A percentile compares a stretch with the other conserved stretches of the same genome.
phyloP scores from a whole-genome alignment of 1,140 invertebrate genomes.

The Drosophila rufa region DNA sequence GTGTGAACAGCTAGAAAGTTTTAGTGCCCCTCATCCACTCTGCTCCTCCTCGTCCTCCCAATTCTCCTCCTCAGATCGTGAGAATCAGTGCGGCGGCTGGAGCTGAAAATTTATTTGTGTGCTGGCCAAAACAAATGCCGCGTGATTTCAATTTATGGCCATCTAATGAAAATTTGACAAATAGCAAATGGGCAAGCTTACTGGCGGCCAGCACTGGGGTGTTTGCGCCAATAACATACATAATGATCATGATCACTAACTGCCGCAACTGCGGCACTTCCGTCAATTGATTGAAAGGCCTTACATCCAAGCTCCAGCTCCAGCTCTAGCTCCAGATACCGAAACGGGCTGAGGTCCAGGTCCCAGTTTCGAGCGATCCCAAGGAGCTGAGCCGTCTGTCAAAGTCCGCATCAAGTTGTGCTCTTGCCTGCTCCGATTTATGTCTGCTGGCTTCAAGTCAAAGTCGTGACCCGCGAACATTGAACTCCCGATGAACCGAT shows the following conservation, averaged over 20 bases:
- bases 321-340: conserved; percentile 5
- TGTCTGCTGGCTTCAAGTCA: conserved; percentile 40
- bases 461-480: conserved; percentile 80
- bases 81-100: conserved; percentile 69
- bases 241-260: conserved; percentile 44
- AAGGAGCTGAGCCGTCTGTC: conserved; percentile 35
- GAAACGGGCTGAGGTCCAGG: neutral
- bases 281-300: conserved; percentile 53
- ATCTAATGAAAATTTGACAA: conserved; percentile 81
- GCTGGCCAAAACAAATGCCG: conserved; percentile 69
- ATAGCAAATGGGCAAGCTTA: conserved; percentile 71
- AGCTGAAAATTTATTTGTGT: conserved; percentile 70
- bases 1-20: conserved; percentile 82
- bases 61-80: conserved; percentile 45
- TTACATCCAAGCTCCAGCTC: neutral
- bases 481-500: conserved; percentile 61
- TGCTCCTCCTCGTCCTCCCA: neutral
- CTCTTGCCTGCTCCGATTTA: conserved; percentile 60
- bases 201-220: conserved; percentile 14
- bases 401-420: conserved; percentile 37
- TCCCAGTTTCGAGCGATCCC: neutral
- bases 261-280: conserved; percentile 53
- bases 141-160: conserved; percentile 73
- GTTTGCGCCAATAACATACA: conserved; percentile 59
- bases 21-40: conserved; percentile 40